These are phyloP conservation scores for Anas georgica DNA, from an alignment of 2,797 vertebrate species.

Conservation along the genomic window DNA sequence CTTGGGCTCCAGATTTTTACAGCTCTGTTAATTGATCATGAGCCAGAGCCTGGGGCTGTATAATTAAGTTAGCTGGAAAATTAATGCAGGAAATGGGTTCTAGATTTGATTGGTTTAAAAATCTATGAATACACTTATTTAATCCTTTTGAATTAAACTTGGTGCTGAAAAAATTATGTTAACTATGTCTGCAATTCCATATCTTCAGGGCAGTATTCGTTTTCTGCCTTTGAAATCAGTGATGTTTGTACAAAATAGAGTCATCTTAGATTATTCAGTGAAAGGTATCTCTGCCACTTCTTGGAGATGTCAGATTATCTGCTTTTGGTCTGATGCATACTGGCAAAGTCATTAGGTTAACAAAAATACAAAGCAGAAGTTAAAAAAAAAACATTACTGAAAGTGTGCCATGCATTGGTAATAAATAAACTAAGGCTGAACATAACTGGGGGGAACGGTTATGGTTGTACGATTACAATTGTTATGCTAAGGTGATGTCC, in stretches of 20 bases:
- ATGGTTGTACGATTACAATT: constrained; percentile 34
- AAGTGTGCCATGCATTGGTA: background rate
- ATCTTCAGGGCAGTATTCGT: constrained; percentile 37
- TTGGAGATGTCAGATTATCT: background rate
- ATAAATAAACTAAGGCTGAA: constrained; percentile 47
- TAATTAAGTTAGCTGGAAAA: constrained; percentile 76
- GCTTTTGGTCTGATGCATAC: background rate
- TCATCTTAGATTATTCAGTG: background rate
- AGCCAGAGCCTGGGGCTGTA: constrained; percentile 69
- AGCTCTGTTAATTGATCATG: constrained; percentile 71
- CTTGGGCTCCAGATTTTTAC: constrained; percentile 60
- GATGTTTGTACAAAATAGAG: background rate
- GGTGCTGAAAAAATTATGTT: constrained; percentile 64
- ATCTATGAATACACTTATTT: constrained; percentile 69
- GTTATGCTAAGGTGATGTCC: constrained; percentile 13
- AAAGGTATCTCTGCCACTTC: background rate
- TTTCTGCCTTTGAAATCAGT: constrained; percentile 24
- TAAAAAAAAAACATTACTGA: background rate
- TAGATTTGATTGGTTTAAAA: constrained; percentile 75
- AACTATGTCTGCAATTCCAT: constrained; percentile 21
- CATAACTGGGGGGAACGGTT: constrained; percentile 57
- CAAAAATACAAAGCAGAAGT: background rate
- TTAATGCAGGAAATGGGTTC: constrained; percentile 73
- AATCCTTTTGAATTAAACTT: constrained; percentile 70
- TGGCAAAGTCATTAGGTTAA: background rate